These are phyloP conservation scores for Chymomyza fuscimana DNA, from an alignment of 2,888 invertebrate genomes.

Conservation along the genomic window DNA sequence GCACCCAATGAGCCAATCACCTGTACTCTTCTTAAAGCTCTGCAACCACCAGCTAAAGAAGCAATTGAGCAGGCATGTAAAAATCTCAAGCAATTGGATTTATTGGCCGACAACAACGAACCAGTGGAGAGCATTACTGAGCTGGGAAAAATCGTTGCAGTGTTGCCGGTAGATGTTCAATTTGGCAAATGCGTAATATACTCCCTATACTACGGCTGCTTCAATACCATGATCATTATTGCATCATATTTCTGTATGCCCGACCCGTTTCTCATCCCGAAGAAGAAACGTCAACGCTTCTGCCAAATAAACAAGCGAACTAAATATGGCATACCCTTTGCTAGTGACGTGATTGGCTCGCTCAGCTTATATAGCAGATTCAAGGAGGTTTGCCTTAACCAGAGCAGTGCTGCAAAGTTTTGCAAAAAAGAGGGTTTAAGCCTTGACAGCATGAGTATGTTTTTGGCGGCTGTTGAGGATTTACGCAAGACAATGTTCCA, in stretches of 20 bases:
- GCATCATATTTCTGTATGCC: slow-evolving; percentile 90
- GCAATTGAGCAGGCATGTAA: slow-evolving; percentile 87
- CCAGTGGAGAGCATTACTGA: slow-evolving; percentile 88
- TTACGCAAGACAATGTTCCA: too few species aligned
- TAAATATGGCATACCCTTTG: too few species aligned
- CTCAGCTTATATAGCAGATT: too few species aligned
- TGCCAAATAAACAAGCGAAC: too few species aligned
- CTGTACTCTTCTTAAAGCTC: slow-evolving; percentile 89
- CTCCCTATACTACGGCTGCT: slow-evolving; percentile 92
- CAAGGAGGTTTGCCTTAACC: too few species aligned
- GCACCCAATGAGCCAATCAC: slow-evolving; percentile 88
- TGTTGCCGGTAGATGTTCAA: slow-evolving; percentile 94
- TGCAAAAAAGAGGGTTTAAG: too few species aligned
- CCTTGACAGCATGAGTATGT: too few species aligned
- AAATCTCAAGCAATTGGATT: slow-evolving; percentile 88
- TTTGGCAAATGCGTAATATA: slow-evolving; percentile 90
- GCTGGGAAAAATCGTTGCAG: slow-evolving; percentile 92
- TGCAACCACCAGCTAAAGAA: slow-evolving; percentile 91
- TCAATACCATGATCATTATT: slow-evolving; percentile 95
- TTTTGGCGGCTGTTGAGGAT: too few species aligned
- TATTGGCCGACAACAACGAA: slow-evolving; percentile 85
- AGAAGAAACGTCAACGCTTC: too few species aligned
- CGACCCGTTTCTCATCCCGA: slow-evolving; percentile 85
- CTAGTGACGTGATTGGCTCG: too few species aligned
- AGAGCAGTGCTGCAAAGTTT: too few species aligned